Evolutionary conservation across 1,140 invertebrate species (phyloP).

Genomic region (Hyphantria cunea): DNA sequence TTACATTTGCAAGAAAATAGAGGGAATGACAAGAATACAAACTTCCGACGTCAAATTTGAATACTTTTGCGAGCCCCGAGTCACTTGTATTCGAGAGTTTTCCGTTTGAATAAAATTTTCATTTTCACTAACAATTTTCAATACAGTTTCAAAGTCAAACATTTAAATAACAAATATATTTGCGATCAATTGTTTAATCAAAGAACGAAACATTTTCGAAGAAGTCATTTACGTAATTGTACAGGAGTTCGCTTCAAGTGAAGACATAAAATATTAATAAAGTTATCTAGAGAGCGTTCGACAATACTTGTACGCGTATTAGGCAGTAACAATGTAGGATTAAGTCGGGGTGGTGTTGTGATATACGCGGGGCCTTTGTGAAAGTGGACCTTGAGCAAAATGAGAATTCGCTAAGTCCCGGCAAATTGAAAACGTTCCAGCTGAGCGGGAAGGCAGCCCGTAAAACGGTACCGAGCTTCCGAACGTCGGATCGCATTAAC

Average conservation of each 20-base stretch:
- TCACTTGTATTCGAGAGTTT: too few relatives aligned
- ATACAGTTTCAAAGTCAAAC: too few relatives aligned
- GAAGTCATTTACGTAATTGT: conserved; percentile 21
- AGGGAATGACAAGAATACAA: too few relatives aligned
- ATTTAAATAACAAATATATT: too few relatives aligned
- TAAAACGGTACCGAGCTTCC: conserved; percentile 27
- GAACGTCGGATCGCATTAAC: conserved; percentile 33
- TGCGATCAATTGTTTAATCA: background rate
- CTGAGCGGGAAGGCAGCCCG: conserved; percentile 29
- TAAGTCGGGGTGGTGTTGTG: conserved; percentile 36
- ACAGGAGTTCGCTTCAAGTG: conserved; percentile 4
- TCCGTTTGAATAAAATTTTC: too few relatives aligned
- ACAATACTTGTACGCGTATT: conserved; percentile 31
- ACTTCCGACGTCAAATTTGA: too few relatives aligned
- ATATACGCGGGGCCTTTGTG: conserved; percentile 43
- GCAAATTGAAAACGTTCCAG: conserved; percentile 51
- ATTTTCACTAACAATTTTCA: too few relatives aligned
- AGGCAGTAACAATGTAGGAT: conserved; percentile 30
- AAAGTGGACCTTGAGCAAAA: conserved; percentile 45
- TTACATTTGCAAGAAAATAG: too few relatives aligned
- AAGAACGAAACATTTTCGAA: conserved; percentile 7
- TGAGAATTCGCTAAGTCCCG: conserved; percentile 49
- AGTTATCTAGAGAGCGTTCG: conserved; percentile 14
- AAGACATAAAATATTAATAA: conserved; percentile 28
- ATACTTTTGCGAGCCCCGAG: too few relatives aligned